phyloP scores from a whole-genome alignment of 2,797 vertebrate genomes.

The Cercopithecus mitis region DNA sequence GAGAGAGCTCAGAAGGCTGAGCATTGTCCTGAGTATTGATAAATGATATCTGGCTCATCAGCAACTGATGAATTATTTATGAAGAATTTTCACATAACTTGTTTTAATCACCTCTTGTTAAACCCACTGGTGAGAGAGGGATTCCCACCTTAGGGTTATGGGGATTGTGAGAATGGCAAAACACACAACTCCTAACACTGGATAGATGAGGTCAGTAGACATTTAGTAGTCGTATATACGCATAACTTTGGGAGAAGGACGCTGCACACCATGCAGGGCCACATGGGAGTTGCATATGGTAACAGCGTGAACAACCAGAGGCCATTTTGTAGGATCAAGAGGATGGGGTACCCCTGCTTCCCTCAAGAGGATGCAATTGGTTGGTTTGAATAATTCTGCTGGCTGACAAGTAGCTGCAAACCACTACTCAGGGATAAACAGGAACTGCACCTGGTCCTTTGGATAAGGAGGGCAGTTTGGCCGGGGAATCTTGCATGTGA shows the following conservation, averaged over 20 bases:
- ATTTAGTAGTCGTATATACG: background rate
- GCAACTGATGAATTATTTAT: background rate
- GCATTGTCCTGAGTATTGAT: background rate
- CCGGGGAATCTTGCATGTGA: background rate
- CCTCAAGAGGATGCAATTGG: background rate
- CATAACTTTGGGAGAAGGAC: background rate
- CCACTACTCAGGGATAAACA: background rate
- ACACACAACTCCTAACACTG: background rate
- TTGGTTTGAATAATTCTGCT: background rate
- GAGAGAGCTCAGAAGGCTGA: background rate
- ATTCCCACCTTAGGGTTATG: no score
- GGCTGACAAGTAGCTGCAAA: background rate
- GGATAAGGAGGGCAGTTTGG: background rate
- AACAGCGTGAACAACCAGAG: background rate
- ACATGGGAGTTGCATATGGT: background rate
- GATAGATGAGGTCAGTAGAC: no score
- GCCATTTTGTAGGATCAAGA: background rate
- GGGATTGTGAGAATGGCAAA: background rate
- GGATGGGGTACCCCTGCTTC: background rate
- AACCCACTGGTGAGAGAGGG: background rate
- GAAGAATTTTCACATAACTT: background rate
- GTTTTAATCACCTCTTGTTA: background rate
- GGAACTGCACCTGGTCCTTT: background rate
- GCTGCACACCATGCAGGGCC: background rate
- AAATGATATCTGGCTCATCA: background rate